Evolutionary conservation across 2,888 invertebrate genomes (phyloP).

Genomic region (Sussaba pulchella): DNA sequence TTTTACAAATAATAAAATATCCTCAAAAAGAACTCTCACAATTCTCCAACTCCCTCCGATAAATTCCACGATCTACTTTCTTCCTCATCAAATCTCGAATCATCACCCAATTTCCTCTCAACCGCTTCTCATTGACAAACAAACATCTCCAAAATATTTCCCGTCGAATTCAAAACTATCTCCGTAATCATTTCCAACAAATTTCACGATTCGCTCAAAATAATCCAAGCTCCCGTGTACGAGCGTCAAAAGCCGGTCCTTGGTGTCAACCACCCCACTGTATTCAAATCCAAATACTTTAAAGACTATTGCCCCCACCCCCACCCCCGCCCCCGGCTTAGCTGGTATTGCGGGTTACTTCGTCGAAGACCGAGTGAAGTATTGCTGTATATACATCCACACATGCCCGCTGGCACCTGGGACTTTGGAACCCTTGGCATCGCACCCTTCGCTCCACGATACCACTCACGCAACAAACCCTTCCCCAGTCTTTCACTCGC

Average conservation of each 20-base stretch:
- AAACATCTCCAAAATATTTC: no score
- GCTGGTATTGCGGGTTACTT: constrained; percentile 23
- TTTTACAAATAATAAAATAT: no score
- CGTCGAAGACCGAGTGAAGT: constrained; percentile 52
- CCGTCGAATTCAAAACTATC: no score
- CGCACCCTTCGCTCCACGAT: constrained; percentile 59
- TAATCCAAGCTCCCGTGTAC: no score
- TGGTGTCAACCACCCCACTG: constrained; percentile 32
- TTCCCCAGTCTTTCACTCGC: constrained; percentile 48
- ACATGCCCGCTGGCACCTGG: constrained; percentile 60
- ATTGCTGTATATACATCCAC: constrained; percentile 39
- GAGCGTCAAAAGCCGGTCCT: no score
- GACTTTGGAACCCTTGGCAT: constrained; percentile 67
- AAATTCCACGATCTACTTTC: no score
- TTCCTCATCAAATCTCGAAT: no score
- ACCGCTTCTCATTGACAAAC: no score
- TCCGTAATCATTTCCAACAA: not conserved
- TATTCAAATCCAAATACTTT: constrained; percentile 54
- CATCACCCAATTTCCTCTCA: no score
- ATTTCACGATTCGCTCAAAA: not conserved
- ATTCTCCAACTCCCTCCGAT: no score
- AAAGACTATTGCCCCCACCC: constrained; percentile 39
- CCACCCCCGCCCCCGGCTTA: not conserved
- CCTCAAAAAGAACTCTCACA: no score
- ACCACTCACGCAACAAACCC: constrained; percentile 63